Percentiles rank a stretch among this genome's conserved stretches.
Conservation (phyloP, 2,113 vertebrate genomes). For the Pipa parva region DNA sequence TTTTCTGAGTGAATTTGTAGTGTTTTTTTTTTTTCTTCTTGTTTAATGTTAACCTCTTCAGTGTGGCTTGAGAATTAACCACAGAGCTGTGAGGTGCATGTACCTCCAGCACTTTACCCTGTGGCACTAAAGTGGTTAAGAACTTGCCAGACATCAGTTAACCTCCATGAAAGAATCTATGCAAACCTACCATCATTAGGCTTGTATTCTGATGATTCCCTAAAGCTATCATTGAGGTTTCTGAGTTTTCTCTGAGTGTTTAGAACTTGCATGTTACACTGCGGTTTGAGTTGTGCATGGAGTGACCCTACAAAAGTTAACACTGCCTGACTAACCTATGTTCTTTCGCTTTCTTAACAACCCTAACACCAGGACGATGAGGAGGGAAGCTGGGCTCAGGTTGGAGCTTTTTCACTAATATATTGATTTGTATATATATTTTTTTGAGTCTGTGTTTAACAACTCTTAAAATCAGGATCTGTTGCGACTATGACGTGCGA, state of each 20-base stretch:
- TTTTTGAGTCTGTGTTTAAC: too few species aligned
- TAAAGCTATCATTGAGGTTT: too few species aligned
- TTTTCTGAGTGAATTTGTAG: conserved; percentile 15
- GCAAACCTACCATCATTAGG: neutral
- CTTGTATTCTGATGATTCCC: too few species aligned
- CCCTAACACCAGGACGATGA: conserved; percentile 94
- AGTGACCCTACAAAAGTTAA: conserved; percentile 1
- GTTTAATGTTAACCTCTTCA: conserved; percentile 2
- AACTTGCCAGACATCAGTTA: conserved; percentile 21
- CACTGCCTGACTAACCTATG: conserved; percentile 44
- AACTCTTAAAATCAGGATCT: too few species aligned
- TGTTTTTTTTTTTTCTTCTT: neutral
- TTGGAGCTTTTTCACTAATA: conserved; percentile 71
- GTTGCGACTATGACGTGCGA: too few species aligned
- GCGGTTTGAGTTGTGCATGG: conserved; percentile 19
- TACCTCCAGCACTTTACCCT: too few species aligned
- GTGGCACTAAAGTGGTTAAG: conserved; percentile 14
- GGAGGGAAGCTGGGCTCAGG: conserved; percentile 99
- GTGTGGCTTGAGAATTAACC: neutral
- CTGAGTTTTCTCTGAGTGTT: conserved; percentile 1
- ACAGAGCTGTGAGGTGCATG: too few species aligned
- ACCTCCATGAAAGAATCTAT: neutral
- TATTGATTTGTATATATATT: too few species aligned
- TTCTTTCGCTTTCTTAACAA: conserved; percentile 85
- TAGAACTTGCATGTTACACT: conserved; percentile 15